These are phyloP conservation scores for Chironex yamaguchii DNA, from an alignment of 30 jellyfish, hydroid and myxozoan genomes.

Conservation along the genomic window DNA sequence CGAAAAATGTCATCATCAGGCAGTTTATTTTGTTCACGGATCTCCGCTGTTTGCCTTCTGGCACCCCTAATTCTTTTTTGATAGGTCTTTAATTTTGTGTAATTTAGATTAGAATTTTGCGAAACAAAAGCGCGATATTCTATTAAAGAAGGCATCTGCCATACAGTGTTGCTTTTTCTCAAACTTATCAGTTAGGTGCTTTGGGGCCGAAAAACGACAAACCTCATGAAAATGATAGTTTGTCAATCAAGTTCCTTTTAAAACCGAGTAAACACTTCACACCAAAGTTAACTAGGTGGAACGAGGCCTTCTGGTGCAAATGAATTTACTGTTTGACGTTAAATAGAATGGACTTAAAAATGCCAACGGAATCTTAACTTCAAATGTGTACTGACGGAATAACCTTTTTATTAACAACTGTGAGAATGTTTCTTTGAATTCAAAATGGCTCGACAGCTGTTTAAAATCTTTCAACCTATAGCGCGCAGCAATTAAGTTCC, in stretches of 20 bases:
- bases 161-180: neutral
- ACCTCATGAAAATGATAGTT: no score
- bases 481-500: neutral
- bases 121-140: neutral
- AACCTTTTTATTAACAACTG: conserved; percentile 52
- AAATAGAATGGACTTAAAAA: neutral
- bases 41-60: no score
- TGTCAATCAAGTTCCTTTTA: no score
- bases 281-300: no score
- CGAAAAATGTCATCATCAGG: no score
- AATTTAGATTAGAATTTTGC: neutral
- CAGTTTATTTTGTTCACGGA: no score
- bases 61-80: neutral
- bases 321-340: neutral
- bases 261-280: no score
- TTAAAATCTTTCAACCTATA: neutral
- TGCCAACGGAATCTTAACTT: neutral
- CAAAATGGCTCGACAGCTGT: conserved; percentile 78
- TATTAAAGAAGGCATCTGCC: neutral
- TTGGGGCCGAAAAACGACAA: neutral
- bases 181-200: neutral
- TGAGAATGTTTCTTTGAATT: conserved; percentile 54
- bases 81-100: neutral
- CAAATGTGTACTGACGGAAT: neutral
- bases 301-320: no score